A percentile compares a stretch with the other conserved stretches of the same genome.
These are phyloP conservation scores for Rachycentron canadum DNA, from an alignment of 2,797 vertebrate genomes.

Conservation along the genomic window DNA sequence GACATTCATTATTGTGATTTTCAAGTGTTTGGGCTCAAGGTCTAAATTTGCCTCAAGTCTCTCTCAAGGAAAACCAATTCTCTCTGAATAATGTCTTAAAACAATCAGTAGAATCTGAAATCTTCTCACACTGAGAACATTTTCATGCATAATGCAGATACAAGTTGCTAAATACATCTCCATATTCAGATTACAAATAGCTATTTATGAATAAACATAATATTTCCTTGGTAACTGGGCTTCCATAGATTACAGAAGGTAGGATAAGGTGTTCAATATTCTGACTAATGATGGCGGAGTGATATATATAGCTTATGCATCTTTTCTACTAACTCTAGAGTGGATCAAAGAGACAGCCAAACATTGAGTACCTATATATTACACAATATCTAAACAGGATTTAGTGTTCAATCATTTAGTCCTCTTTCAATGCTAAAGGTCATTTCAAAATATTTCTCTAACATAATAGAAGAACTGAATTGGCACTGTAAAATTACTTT, in stretches of 20 bases:
- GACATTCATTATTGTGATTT: conserved; percentile 16
- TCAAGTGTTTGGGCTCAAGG: conserved; percentile 12
- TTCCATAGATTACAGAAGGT: conserved; percentile 23
- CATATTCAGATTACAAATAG: conserved; percentile 62
- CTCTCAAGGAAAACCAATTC: conserved; percentile 26
- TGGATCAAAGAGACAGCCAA: neutral
- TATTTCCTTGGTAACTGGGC: conserved; percentile 42
- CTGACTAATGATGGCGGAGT: conserved; percentile 20
- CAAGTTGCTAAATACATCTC: conserved; percentile 55
- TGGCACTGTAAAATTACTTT: neutral
- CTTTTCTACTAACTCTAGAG: conserved; percentile 4
- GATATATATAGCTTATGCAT: neutral
- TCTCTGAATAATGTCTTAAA: conserved; percentile 42
- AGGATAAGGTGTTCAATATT: conserved; percentile 15
- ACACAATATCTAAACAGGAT: neutral
- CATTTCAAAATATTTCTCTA: neutral
- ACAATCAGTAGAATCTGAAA: conserved; percentile 35
- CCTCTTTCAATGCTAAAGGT: neutral
- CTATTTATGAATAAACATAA: conserved; percentile 57
- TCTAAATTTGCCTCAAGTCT: conserved; percentile 5
- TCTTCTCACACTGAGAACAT: conserved; percentile 30
- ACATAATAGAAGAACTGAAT: neutral
- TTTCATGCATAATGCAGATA: conserved; percentile 63
- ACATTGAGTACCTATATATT: neutral
- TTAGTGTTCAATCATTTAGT: neutral